Base-by-base conservation (phyloP, 1,140 invertebrate genomes). In the Periplaneta americana region DNA sequence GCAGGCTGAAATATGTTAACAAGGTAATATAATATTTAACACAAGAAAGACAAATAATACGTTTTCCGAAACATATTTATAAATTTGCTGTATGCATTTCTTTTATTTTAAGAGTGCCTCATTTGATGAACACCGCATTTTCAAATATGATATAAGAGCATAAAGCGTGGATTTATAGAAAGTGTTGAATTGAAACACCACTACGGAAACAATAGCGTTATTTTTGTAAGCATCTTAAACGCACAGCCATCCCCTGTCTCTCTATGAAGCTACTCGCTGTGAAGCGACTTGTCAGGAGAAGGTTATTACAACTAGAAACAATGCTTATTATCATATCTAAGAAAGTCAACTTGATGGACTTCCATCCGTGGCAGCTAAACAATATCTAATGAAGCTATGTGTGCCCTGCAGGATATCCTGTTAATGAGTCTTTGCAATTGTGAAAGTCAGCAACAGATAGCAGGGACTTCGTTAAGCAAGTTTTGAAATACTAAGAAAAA, bases 251-350 rank as follows among this genome's bases (percentile, higher is more conserved):
- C 28, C 13, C 48, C 22, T 66, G 22, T 11, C 22, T 66, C 22
- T 11, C 22, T 28, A 66, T 5, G 28, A 28, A 11, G 28, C 28
- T 28, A n/a, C 28, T 5, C 48, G 6, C 48, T n/a, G 22, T 66
- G 81, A 82, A 31, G 17, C 84, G 32, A 11, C 37, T 18, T n/a
- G 28, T 36, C 18, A 66, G 28, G n/a, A n/a, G n/a, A n/a, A n/a
- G n/a, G n/a, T n/a, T n/a, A n/a, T n/a, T n/a, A n/a, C n/a, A n/a
- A 8, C 22, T 28, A 5, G 2, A 28, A 66, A 66, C 48, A 28
- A 28, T 66, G 22, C 48, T 66, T 66, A 66, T 66, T 28, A 57
- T 57, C 13, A 66, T 28, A n/a, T n/a, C 48, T 66, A 66, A 66
- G 48, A 66, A 66, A n/a, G 22, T 66, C 22, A 66, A 66, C 48